A percentile compares a stretch with the other conserved stretches of the same genome.
Evolutionary conservation across 2,888 invertebrate species (phyloP).

Genomic region (Ophion slaviceki): DNA sequence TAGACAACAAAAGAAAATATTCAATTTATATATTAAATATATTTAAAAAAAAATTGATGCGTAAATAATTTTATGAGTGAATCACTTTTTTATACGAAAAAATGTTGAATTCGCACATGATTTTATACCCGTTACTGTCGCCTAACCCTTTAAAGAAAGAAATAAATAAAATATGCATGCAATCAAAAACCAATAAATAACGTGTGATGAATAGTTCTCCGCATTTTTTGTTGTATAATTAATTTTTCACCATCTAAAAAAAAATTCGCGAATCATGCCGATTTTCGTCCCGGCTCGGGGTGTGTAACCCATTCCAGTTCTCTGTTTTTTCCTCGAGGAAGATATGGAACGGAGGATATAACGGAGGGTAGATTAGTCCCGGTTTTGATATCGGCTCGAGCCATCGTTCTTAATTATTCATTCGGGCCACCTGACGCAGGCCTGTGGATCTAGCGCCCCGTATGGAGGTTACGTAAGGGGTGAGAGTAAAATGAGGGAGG

Average conservation of each 20-base stretch:
- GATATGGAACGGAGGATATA: slow-evolving; percentile 17
- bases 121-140: too few species aligned
- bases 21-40: too few species aligned
- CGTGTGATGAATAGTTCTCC: too few species aligned
- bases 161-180: too few species aligned
- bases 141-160: too few species aligned
- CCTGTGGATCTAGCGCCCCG: slow-evolving; percentile 53
- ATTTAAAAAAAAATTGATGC: too few species aligned
- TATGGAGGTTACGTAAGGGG: slow-evolving; percentile 29
- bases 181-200: too few species aligned
- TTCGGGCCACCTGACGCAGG: slow-evolving; percentile 67
- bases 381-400: slow-evolving; percentile 69
- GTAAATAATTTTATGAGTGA: too few species aligned
- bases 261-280: not conserved
- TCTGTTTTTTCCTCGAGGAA: not conserved
- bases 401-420: slow-evolving; percentile 77
- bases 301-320: not conserved
- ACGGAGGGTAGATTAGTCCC: slow-evolving; percentile 60
- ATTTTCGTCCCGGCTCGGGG: not conserved
- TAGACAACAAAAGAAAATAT: too few species aligned
- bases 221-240: too few species aligned
- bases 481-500: slow-evolving; percentile 41
- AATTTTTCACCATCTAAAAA: not conserved
- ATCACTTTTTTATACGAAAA: too few species aligned
- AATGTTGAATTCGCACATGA: too few species aligned